phyloP scores from a whole-genome alignment of 1,140 invertebrate genomes.

The Drosophila persimilis region DNA sequence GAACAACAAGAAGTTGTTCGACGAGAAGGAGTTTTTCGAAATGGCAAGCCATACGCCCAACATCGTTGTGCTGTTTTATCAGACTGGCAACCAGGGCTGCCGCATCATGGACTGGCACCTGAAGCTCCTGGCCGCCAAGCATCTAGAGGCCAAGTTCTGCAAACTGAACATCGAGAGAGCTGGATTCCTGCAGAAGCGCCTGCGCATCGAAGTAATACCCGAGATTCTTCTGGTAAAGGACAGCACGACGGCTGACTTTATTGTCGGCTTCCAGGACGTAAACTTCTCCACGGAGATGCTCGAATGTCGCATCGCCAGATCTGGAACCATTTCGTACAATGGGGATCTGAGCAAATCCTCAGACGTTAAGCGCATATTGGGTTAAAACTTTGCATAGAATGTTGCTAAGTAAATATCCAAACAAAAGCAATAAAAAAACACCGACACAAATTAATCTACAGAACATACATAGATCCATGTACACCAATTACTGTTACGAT shows the following conservation, averaged over 20 bases:
- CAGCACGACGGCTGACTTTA: conserved; percentile 94
- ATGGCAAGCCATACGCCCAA: conserved; percentile 95
- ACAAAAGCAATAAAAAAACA: too few species aligned
- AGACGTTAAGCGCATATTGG: too few species aligned
- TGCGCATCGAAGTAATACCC: conserved; percentile 95
- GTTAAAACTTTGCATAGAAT: too few species aligned
- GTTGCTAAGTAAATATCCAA: too few species aligned
- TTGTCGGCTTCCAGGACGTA: conserved; percentile 97
- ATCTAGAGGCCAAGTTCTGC: conserved; percentile 95
- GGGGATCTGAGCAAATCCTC: conserved; percentile 86
- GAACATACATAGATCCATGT: too few species aligned
- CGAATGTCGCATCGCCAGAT: conserved; percentile 95
- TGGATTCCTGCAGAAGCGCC: conserved; percentile 93
- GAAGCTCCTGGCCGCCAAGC: conserved; percentile 92
- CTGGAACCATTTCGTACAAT: conserved; percentile 90
- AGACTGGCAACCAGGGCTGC: conserved; percentile 90
- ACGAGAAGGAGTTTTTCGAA: conserved; percentile 98
- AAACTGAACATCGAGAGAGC: conserved; percentile 96
- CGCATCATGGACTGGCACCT: conserved; percentile 98
- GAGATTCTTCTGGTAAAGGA: conserved; percentile 93
- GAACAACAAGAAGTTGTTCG: conserved; percentile 90
- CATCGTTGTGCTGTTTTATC: conserved; percentile 96
- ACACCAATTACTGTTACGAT: too few species aligned
- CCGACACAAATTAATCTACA: too few species aligned
- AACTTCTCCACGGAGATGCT: conserved; percentile 97